Evolutionary conservation across 2,113 vertebrate genomes (phyloP), one percentile per base, ranked within the genome.

Genomic region (Odocoileus hemionus): DNA sequence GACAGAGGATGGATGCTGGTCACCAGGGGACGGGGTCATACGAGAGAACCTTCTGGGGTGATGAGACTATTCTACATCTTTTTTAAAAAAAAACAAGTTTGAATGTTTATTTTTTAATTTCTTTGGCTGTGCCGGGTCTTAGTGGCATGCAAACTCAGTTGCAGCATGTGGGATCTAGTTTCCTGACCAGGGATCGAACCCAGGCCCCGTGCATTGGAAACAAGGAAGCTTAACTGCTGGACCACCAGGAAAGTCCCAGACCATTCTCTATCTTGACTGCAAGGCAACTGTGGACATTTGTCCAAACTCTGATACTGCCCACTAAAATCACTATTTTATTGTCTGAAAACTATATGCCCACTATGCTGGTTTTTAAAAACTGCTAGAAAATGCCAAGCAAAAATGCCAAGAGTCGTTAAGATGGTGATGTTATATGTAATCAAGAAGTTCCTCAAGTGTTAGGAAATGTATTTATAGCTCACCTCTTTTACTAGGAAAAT

Each of bases 21-120:
- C 4, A 0, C 80, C 14, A 23, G 76, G 16, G 8, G 33, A 1
- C 0, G 1, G 33, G 6, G 39, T 50, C 0, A 8, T 3, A 11
- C 4, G 0, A 12, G 13, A 33, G 26, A 26, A 30, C 11, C 47
- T 21, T 23, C 30, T 0, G 39, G 76, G 25, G 30, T 1, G 57
- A 33, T 9, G 17, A 47, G 43, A 26, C 17, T 4, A 11, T 10
- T 7, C 58, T 14, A 12, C 13, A 39, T 70, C 67, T 70, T 70
- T 60, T 54, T 54, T 6, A 1, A 0, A 21, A 70, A 67, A 70
- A 70, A 23, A 3, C 17, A 36, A 70, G 67, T 70, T 39, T 39
- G n/a, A 70, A 39, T 70, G 67, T 70, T 67, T 67, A 19, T 67
- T 11, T 70, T 70, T 70, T 70, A 70, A 70, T 70, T 23, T 70